Evolutionary conservation across 1,140 invertebrate genomes (phyloP).

Genomic region (Drosophila bocki): DNA sequence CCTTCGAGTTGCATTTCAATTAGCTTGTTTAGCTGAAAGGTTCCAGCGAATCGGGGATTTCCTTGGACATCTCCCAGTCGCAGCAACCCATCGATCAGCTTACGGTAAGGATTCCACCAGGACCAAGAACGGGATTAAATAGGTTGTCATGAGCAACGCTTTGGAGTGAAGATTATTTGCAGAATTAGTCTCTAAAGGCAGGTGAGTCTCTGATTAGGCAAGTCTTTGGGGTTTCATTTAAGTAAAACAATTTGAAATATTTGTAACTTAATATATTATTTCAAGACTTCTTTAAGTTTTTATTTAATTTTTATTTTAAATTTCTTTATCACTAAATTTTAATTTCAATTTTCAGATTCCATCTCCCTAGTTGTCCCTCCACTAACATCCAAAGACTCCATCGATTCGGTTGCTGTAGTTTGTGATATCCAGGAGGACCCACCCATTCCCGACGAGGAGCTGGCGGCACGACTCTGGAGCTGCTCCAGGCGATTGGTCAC

Average conservation of each 20-base stretch:
- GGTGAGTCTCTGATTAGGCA: not conserved
- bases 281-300: not conserved
- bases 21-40: conserved; percentile 36
- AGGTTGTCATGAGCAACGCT: not conserved
- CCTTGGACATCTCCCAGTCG: not conserved
- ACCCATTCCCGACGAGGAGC: not conserved
- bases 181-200: not conserved
- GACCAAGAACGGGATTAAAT: not conserved
- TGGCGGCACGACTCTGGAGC: not conserved
- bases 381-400: too few relatives aligned
- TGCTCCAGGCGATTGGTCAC: conserved; percentile 28
- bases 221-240: not conserved
- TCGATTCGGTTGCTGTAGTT: too few relatives aligned
- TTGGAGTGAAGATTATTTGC: not conserved
- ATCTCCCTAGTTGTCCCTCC: not conserved
- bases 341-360: too few relatives aligned
- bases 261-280: too few relatives aligned
- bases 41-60: conserved; percentile 21
- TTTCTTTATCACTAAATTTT: too few relatives aligned
- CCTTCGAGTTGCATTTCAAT: conserved; percentile 48
- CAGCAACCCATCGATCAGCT: conserved; percentile 8
- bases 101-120: not conserved
- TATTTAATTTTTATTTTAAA: not conserved
- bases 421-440: not conserved
- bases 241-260: too few relatives aligned